phyloP scores from a whole-genome alignment of 2,113 vertebrate genomes.

The Polyodon spathula region DNA sequence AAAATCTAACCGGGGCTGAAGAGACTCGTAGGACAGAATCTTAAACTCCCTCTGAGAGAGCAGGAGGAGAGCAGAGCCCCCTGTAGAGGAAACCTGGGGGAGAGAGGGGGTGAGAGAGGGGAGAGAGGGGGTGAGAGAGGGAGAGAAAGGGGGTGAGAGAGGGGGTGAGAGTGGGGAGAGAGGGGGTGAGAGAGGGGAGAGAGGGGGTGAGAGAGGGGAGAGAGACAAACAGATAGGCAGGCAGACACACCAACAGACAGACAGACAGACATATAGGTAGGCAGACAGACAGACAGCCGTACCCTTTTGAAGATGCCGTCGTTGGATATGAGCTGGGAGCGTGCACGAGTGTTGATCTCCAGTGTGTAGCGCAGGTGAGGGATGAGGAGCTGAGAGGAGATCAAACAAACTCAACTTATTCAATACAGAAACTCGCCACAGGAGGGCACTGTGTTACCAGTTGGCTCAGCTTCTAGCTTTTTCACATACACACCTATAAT shows the following conservation, averaged over 20 bases:
- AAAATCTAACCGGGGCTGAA: conserved; percentile 44
- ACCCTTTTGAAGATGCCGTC: conserved; percentile 55
- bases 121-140: not conserved
- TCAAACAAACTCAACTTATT: not conserved
- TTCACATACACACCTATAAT: no score
- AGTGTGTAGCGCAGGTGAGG: conserved; percentile 56
- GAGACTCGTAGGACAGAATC: conserved; percentile 48
- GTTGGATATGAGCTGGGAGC: conserved; percentile 47
- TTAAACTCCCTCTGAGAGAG: conserved; percentile 48
- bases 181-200: no score
- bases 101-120: no score
- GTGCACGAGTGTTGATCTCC: conserved; percentile 57
- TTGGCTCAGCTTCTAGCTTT: no score
- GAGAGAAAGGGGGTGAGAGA: no score
- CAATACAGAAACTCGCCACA: no score
- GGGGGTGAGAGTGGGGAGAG: no score
- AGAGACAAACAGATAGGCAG: not conserved
- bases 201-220: no score
- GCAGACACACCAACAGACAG: not conserved
- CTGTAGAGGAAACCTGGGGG: conserved; percentile 47
- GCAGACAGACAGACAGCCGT: not conserved
- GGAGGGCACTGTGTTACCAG: no score
- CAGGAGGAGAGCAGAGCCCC: conserved; percentile 41
- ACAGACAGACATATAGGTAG: not conserved
- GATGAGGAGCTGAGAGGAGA: conserved; percentile 39